A percentile compares a stretch with the other conserved stretches of the same genome.
These are phyloP conservation scores for Sminthopsis crassicaudata DNA, from an alignment of 2,113 vertebrate genomes.

Conservation along the genomic window DNA sequence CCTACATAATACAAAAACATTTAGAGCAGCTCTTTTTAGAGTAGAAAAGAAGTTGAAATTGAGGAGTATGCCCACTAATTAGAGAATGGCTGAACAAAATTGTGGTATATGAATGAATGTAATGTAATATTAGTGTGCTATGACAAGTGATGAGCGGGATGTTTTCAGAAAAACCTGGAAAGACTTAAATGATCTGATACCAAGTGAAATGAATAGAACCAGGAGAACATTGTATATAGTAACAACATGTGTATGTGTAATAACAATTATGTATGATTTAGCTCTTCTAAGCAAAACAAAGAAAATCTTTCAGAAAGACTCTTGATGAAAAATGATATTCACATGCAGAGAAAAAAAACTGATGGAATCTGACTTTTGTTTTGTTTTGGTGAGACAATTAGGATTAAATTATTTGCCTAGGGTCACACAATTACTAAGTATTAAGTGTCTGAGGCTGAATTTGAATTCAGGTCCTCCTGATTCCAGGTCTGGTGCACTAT, in stretches of 20 bases:
- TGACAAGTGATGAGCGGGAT: neutral
- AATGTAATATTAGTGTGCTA: neutral
- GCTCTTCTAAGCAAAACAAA: too few species aligned
- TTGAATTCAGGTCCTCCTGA: too few species aligned
- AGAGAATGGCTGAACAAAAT: neutral
- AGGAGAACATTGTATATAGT: neutral
- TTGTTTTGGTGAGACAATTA: too few species aligned
- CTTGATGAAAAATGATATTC: neutral
- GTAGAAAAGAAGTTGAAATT: neutral
- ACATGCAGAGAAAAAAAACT: neutral
- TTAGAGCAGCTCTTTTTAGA: neutral
- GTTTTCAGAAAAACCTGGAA: neutral
- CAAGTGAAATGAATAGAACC: neutral
- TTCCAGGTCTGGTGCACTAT: too few species aligned
- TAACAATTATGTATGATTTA: neutral
- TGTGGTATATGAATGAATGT: neutral
- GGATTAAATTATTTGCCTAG: too few species aligned
- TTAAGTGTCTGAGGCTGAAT: too few species aligned
- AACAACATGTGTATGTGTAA: too few species aligned
- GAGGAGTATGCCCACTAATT: neutral
- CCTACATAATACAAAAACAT: neutral
- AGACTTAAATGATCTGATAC: neutral
- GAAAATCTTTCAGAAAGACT: neutral
- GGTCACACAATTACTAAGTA: too few species aligned
- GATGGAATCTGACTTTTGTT: too few species aligned